phyloP scores from a whole-genome alignment of 2,797 vertebrate species.

The Anabacerthia variegaticeps region DNA sequence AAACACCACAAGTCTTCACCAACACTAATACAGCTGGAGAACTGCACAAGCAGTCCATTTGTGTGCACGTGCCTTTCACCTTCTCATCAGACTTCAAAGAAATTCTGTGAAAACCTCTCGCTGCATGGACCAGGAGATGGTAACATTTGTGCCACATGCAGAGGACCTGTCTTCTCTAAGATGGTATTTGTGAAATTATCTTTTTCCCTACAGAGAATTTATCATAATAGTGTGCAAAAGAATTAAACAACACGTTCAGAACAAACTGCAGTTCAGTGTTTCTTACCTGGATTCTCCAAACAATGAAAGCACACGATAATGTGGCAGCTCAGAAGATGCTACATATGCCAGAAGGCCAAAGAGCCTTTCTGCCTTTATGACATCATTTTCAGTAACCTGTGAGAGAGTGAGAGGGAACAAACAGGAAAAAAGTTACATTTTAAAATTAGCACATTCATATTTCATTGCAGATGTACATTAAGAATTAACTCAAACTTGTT shows the following conservation, averaged over 20 bases:
- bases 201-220: neutral
- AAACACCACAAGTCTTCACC: neutral
- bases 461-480: neutral
- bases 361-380: constrained; percentile 88
- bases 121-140: neutral
- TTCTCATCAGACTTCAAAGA: neutral
- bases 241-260: rapidly evolving
- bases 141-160: neutral
- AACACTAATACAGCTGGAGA: neutral
- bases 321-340: constrained; percentile 90
- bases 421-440: neutral
- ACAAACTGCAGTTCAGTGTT: neutral
- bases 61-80: neutral
- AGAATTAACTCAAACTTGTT: neutral
- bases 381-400: constrained; percentile 91
- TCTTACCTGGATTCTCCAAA: constrained; percentile 91
- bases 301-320: constrained; percentile 86
- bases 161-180: neutral
- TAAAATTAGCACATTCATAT: neutral
- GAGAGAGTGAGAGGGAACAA: neutral
- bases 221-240: neutral
- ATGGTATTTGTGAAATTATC: neutral
- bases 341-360: constrained; percentile 93
- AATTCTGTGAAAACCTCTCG: neutral
- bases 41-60: neutral